These are phyloP conservation scores for Phymastichus coffea DNA, from an alignment of 1,140 invertebrate genomes.

Conservation along the genomic window DNA sequence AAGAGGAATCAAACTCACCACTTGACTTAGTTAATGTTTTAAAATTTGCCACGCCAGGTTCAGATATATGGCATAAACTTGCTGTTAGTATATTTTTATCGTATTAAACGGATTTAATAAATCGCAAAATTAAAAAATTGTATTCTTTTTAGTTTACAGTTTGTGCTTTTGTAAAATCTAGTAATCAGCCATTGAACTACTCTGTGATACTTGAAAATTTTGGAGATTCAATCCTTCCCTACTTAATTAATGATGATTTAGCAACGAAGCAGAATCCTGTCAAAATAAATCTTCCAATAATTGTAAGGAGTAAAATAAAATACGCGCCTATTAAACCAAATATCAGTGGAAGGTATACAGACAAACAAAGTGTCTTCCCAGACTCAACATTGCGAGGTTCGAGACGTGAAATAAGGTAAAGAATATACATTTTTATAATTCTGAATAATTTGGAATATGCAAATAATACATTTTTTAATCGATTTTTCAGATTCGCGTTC, in stretches of 20 bases:
- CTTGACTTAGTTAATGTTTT: slow-evolving; percentile 46
- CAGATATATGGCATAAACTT: slow-evolving; percentile 48
- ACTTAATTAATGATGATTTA: slow-evolving; percentile 35
- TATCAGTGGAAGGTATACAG: slow-evolving; percentile 35
- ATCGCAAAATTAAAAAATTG: neutral
- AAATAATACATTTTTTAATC: neutral
- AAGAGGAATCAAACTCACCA: slow-evolving; percentile 37
- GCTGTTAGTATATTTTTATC: slow-evolving; percentile 37
- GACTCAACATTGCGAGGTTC: slow-evolving; percentile 49
- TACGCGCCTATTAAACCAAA: slow-evolving; percentile 43
- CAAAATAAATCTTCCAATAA: slow-evolving; percentile 45
- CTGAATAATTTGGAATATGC: slow-evolving; percentile 8
- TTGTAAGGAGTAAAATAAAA: slow-evolving; percentile 51
- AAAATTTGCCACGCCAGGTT: slow-evolving; percentile 39
- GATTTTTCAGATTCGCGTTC: slow-evolving; percentile 47
- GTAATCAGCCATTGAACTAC: slow-evolving; percentile 40
- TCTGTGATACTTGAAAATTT: slow-evolving; percentile 45
- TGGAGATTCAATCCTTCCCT: slow-evolving; percentile 52
- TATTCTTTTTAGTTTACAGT: slow-evolving; percentile 41
- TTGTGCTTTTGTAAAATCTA: slow-evolving; percentile 49
- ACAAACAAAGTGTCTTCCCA: slow-evolving; percentile 48
- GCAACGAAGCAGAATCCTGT: slow-evolving; percentile 22
- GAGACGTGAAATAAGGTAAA: slow-evolving; percentile 51
- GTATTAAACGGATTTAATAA: neutral
- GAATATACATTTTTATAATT: neutral